These are phyloP conservation scores for Pitta sordida DNA, from an alignment of 2,113 vertebrate genomes.

Conservation along the genomic window DNA sequence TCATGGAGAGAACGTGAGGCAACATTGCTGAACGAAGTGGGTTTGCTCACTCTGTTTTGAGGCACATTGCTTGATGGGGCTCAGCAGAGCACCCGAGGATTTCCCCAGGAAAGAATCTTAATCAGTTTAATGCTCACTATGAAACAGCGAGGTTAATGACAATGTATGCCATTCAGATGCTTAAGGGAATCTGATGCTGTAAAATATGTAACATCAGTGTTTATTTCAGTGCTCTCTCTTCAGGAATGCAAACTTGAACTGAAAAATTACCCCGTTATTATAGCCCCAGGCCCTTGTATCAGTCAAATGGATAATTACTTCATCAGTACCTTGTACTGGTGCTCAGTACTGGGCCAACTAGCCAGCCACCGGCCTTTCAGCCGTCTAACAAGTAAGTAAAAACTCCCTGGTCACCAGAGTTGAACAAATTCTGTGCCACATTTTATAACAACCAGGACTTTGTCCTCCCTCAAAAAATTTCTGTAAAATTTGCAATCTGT, in stretches of 20 bases:
- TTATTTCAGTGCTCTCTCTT: not conserved
- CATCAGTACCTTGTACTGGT: not conserved
- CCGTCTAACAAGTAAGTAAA: not conserved
- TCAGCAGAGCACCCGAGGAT: not conserved
- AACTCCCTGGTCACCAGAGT: not conserved
- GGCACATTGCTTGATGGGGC: not conserved
- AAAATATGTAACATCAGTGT: not conserved
- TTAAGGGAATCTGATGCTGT: not conserved
- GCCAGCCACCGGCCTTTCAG: not conserved
- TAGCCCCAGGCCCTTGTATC: not conserved
- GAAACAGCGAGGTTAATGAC: not conserved
- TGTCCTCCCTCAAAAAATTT: not conserved
- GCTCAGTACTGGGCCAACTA: not conserved
- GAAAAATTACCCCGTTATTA: not conserved
- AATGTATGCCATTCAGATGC: not conserved
- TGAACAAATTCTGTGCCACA: not conserved
- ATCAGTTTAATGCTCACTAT: not conserved
- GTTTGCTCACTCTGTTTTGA: not conserved
- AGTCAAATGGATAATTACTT: not conserved
- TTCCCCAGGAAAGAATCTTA: not conserved
- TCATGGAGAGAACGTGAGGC: not conserved
- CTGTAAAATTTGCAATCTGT: not conserved
- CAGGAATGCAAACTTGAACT: not conserved
- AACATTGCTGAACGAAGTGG: fast-evolving
- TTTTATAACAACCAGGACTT: not conserved